A percentile compares a stretch with the other conserved stretches of the same genome.
These are phyloP conservation scores for Emydura subglobosa DNA, from an alignment of 2,113 vertebrate genomes.

Conservation along the genomic window DNA sequence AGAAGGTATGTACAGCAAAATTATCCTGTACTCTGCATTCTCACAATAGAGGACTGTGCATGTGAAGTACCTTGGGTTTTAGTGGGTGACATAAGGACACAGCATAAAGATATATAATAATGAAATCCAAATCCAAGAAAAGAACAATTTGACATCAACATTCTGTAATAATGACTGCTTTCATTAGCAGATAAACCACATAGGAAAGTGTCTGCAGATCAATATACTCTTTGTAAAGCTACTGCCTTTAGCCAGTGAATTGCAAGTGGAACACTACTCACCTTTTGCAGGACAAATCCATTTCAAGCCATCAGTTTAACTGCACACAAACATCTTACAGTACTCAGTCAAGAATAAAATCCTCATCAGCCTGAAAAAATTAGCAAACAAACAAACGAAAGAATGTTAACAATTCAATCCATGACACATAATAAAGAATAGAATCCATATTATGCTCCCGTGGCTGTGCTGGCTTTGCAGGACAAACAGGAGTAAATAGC, in stretches of 20 bases:
- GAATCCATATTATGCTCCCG: not conserved
- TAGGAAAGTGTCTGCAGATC: not conserved
- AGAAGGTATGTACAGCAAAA: not conserved
- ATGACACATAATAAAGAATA: not conserved
- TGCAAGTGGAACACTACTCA: not conserved
- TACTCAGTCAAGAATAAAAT: not conserved
- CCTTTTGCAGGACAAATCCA: not conserved
- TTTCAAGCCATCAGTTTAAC: not conserved
- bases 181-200: not conserved
- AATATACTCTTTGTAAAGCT: not conserved
- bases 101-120: not conserved
- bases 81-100: not conserved
- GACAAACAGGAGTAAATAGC: not conserved
- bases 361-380: no score
- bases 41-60: not conserved
- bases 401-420: not conserved
- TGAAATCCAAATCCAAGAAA: not conserved
- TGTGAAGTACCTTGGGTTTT: not conserved
- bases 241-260: not conserved
- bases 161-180: not conserved
- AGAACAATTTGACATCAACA: not conserved
- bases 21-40: not conserved
- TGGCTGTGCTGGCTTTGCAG: not conserved
- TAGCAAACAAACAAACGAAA: not conserved
- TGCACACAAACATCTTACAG: not conserved